Base-by-base conservation (phyloP, 2,113 vertebrate species). In the Plectropomus leopardus region DNA sequence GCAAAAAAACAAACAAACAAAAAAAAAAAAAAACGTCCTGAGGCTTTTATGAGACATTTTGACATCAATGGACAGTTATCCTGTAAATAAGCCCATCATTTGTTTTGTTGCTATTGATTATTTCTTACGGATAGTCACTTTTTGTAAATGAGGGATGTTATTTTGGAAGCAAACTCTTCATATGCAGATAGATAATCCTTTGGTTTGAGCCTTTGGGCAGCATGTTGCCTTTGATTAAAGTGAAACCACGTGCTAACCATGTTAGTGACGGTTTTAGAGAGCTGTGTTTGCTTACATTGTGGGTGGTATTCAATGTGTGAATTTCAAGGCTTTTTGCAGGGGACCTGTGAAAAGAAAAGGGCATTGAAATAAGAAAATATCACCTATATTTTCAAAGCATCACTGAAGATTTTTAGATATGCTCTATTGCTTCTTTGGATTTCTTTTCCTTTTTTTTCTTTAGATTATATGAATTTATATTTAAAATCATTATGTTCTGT, bases 401-500 rank as follows among this genome's bases (percentile, higher is more conserved):
- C 76, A 71, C 61, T 67, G 42, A 78, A 83, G 84, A 87, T 73
- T 80, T 91, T 86, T 85, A 84, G 70, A 92, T 80, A 84, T 80
- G 80, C 80, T 86, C 68, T 81, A 53, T 81, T 82, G 82, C 84
- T 87, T 87, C 64, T 84, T 84, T 81, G 45, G 23, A 48, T 87
- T 81, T 72, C 13, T 67, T 75, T 69, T 76, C 82, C 78, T 26
- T 72, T 88, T 77, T 68, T 71, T 80, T 82, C 40, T 77, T 88
- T 78, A 64, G 80, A 72, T 79, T 34, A 81, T 78, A 86, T 89
- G 70, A 79, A 84, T 91, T 93, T 93, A 74, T 89, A 90, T 92
- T 92, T 65, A 84, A 90, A 90, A 88, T 83, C 82, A 92, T 92
- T 93, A 77, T 61, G 88, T 93, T 89, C 76, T 93, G 89, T 93